These are phyloP conservation scores for Drosophila siamana DNA, from an alignment of 2,888 invertebrate species.

Conservation along the genomic window DNA sequence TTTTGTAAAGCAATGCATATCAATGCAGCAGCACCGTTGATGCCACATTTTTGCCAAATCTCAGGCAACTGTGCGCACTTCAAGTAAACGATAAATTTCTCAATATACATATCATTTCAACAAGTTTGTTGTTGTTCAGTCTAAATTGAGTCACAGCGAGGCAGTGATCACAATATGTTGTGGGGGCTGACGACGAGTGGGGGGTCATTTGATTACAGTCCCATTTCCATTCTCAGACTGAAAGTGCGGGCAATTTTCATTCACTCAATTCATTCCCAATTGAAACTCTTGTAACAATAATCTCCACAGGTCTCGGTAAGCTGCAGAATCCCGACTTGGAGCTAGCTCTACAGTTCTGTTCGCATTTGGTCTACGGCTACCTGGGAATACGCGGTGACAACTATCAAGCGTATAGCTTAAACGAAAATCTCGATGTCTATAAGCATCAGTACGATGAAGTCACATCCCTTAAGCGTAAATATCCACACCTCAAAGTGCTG, in stretches of 20 bases:
- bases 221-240: conserved; percentile 12
- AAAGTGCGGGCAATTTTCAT: conserved; percentile 29
- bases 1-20: too few relatives aligned
- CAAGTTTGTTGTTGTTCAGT: conserved; percentile 47
- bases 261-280: conserved; percentile 20
- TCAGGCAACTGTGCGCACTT: conserved; percentile 49
- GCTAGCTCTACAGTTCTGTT: conserved; percentile 91
- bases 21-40: too few relatives aligned
- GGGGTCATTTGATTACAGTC: conserved; percentile 4
- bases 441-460: conserved; percentile 91
- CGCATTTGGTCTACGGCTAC: conserved; percentile 92
- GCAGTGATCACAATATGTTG: conserved; percentile 49
- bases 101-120: conserved; percentile 28
- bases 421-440: conserved; percentile 90
- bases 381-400: conserved; percentile 90
- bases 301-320: conserved; percentile 90
- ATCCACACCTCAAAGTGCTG: conserved; percentile 90
- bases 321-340: conserved; percentile 90
- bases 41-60: neutral
- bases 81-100: conserved; percentile 45
- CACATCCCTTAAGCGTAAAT: conserved; percentile 89
- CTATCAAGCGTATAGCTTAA: conserved; percentile 89
- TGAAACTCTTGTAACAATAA: neutral
- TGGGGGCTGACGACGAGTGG: conserved; percentile 20
- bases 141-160: conserved; percentile 71